Evolutionary conservation across 2,113 vertebrate species (phyloP).

Genomic region (Leiothrix lutea): DNA sequence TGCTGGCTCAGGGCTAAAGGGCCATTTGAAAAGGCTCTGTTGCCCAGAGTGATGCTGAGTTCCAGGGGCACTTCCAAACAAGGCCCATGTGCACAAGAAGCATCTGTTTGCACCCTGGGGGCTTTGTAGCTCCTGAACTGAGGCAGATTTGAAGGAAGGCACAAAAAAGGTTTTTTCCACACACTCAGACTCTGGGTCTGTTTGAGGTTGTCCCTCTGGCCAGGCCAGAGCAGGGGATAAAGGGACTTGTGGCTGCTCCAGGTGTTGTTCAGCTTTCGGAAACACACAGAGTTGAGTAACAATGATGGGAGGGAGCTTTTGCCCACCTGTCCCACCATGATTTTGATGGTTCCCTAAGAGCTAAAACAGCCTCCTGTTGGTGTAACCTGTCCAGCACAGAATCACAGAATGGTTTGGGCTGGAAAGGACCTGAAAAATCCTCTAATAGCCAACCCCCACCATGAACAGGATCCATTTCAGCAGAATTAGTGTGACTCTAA

Average conservation of each 20-base stretch:
- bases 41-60: neutral
- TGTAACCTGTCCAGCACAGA: neutral
- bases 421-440: neutral
- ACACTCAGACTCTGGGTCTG: neutral
- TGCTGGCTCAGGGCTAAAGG: slow-evolving; percentile 7
- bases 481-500: neutral
- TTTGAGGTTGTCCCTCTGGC: neutral
- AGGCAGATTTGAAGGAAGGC: fast-evolving
- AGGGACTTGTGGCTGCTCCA: neutral
- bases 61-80: neutral
- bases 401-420: neutral
- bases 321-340: neutral
- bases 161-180: neutral
- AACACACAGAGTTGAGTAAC: neutral
- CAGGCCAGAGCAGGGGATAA: neutral
- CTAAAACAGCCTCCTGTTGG: neutral
- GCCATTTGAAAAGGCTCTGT: neutral
- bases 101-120: neutral
- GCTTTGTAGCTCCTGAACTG: neutral
- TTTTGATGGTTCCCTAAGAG: neutral
- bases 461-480: neutral
- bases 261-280: neutral
- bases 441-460: too few relatives aligned
- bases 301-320: neutral
- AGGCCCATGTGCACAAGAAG: neutral